phyloP scores from a whole-genome alignment of 2,888 invertebrate genomes.

The Tetropium fuscum region DNA sequence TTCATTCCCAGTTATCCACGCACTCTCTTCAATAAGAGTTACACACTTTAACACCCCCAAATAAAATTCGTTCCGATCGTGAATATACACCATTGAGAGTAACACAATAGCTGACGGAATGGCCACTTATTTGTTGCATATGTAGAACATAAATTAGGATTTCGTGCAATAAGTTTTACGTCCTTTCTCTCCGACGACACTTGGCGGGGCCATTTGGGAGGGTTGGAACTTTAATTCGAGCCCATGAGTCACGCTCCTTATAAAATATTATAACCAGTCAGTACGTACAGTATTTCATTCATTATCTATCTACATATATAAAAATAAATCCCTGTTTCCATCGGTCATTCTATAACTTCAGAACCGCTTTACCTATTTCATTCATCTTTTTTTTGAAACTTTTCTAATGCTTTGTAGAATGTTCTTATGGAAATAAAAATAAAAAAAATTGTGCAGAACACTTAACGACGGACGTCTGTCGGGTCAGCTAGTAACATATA shows the following conservation, averaged over 20 bases:
- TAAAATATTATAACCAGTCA: constrained; percentile 4
- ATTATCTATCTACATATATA: no score
- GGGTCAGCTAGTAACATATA: no score
- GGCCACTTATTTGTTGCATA: constrained; percentile 41
- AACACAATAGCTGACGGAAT: constrained; percentile 20
- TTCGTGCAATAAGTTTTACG: constrained; percentile 31
- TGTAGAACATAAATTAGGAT: constrained; percentile 47
- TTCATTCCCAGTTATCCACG: not conserved
- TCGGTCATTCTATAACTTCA: no score
- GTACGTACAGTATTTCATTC: no score
- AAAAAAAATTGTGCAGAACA: no score
- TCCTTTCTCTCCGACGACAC: not conserved
- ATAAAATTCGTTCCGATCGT: constrained; percentile 23
- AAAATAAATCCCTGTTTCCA: no score
- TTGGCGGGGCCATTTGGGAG: constrained; percentile 4
- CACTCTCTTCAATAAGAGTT: constrained; percentile 1
- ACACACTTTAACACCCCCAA: constrained; percentile 13
- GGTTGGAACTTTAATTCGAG: constrained; percentile 18
- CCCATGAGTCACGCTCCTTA: constrained; percentile 10
- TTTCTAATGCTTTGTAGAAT: no score
- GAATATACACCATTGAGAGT: constrained; percentile 4
- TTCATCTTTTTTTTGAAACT: no score
- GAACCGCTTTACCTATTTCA: no score
- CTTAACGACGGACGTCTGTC: no score
- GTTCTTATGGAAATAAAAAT: no score